These are phyloP conservation scores for Drosophila meridionalis DNA, from an alignment of 2,888 invertebrate species.

Conservation along the genomic window DNA sequence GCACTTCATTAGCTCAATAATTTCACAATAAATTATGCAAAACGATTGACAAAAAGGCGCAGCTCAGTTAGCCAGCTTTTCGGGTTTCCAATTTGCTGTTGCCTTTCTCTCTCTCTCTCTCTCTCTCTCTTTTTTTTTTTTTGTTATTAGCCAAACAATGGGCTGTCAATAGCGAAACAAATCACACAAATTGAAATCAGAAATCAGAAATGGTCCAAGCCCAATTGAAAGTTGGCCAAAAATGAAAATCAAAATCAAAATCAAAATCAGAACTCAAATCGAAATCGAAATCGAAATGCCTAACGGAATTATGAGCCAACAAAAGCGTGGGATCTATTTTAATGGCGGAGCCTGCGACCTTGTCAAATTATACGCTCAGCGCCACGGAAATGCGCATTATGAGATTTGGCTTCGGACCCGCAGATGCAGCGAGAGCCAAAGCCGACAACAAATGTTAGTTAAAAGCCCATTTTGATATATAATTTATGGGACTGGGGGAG, in stretches of 20 bases:
- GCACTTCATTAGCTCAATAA: constrained; percentile 80
- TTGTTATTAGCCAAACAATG: constrained; percentile 36
- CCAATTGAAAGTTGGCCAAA: constrained; percentile 52
- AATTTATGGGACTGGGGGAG: constrained; percentile 36
- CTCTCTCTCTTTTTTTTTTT: background rate
- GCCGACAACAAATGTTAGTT: constrained; percentile 52
- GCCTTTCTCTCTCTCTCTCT: background rate
- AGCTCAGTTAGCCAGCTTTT: constrained; percentile 25
- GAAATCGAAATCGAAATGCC: constrained; percentile 71
- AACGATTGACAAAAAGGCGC: constrained; percentile 58
- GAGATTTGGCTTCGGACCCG: constrained; percentile 54
- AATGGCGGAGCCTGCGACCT: constrained; percentile 45
- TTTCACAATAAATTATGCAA: constrained; percentile 73
- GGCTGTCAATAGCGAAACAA: constrained; percentile 48
- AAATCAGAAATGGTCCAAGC: constrained; percentile 15
- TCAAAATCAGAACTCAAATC: constrained; percentile 37
- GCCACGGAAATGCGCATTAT: constrained; percentile 74
- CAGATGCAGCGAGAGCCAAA: constrained; percentile 10
- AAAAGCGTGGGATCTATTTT: constrained; percentile 16
- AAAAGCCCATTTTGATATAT: constrained; percentile 60
- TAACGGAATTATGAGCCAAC: constrained; percentile 64
- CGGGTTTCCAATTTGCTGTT: constrained; percentile 19
- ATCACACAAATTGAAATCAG: constrained; percentile 37
- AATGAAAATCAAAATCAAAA: constrained; percentile 38
- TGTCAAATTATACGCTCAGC: constrained; percentile 77